Percentiles rank a stretch among this genome's conserved stretches.
Evolutionary conservation across 2,888 invertebrate species (phyloP).

Genomic region (Pristionchus japonicus): DNA sequence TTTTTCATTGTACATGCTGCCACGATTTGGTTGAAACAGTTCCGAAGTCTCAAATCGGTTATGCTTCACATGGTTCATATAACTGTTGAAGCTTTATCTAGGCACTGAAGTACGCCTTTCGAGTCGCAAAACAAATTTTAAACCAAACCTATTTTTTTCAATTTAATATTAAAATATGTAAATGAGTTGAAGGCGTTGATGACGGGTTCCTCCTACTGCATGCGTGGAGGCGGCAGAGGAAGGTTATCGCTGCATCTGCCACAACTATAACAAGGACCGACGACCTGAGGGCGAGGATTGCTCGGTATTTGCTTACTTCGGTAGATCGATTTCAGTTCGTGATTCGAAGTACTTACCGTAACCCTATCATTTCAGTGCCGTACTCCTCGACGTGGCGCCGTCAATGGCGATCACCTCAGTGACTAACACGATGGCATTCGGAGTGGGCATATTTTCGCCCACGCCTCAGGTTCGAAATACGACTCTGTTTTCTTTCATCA

Average conservation of each 20-base stretch:
- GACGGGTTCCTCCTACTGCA: conserved; percentile 65
- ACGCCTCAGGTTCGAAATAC: conserved; percentile 51
- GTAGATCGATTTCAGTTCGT: too few relatives aligned
- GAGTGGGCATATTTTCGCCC: conserved; percentile 61
- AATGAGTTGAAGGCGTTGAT: conserved; percentile 55
- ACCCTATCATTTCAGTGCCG: conserved; percentile 47
- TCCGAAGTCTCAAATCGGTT: too few relatives aligned
- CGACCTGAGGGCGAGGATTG: neutral
- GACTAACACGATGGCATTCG: conserved; percentile 63
- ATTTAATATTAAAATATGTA: neutral
- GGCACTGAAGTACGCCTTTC: neutral
- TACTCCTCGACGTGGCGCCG: conserved; percentile 59
- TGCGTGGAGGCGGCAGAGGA: conserved; percentile 54
- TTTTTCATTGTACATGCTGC: too few relatives aligned
- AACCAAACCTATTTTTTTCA: too few relatives aligned
- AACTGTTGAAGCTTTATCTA: neutral
- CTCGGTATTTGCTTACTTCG: too few relatives aligned
- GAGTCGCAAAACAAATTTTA: neutral
- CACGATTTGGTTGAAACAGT: too few relatives aligned
- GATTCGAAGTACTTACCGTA: too few relatives aligned
- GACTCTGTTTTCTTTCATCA: neutral
- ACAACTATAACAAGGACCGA: neutral
- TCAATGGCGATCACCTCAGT: conserved; percentile 63
- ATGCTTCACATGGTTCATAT: neutral
- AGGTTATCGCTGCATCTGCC: neutral